Evolutionary conservation across 2,113 vertebrate species (phyloP), one percentile per base, ranked within the genome.

Genomic region (Hippocampus mohnikei): DNA sequence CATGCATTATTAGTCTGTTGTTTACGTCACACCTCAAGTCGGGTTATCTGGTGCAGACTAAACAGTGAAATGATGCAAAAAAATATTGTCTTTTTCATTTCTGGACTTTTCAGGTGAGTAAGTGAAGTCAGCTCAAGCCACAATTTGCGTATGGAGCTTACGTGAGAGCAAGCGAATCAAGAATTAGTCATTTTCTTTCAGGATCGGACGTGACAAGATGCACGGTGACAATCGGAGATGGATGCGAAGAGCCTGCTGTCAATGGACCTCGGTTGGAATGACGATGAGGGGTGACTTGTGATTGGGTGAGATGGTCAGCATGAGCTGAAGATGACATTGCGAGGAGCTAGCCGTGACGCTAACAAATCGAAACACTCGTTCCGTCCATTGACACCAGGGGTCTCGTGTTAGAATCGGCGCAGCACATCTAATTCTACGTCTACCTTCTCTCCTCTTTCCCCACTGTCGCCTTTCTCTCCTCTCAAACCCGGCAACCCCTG

Each of bases 361-460:
- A 68, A 68, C 29, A 41, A 40, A 55, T 21, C 2, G 2, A 18
- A 12, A 6, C 23, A 44, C 20, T 25, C 21, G 5, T 66, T 20
- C 48, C 23, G 91, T 92, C 92, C 92, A 92, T 91, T 93, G 92
- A 93, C 92, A 92, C 83, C 92, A 93, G 92, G 84, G 77, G 63
- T 74, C 83, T 76, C 55, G 42, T 48, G 70, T 80, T 80, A 53
- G 3, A 50, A 21, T 40, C 29, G 6, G 21, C 9, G 67, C 52
- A 76, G 62, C 73, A 70, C 70, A 64, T 83, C 88, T 50, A 20
- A 16, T 18, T 50, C 46, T 89, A 89, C 80, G 16, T 90, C 95
- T 94, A 99, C 97, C 97, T 99, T 99, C 94, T 99, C 97, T 93
- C 97, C 97, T 93, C 95, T 98, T 87, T 98, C 97, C 93, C 97